Percentiles rank a stretch among this genome's conserved stretches.
Conservation (phyloP, 2,888 invertebrate species). For the Dorcus parallelipipedus region DNA sequence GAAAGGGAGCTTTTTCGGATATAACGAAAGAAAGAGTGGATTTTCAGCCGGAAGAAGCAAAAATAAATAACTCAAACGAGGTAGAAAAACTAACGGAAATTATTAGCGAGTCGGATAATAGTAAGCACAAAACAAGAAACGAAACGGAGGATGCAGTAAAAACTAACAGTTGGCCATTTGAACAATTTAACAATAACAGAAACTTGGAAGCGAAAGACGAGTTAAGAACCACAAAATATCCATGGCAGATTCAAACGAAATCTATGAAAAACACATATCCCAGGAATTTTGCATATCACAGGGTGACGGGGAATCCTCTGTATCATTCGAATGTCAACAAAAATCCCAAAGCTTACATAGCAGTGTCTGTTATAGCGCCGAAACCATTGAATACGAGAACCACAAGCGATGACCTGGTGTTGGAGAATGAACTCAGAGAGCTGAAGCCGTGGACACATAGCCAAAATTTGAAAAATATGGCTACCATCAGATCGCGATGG, state of each 20-base stretch:
- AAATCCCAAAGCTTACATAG: slow-evolving; percentile 47
- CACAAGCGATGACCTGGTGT: slow-evolving; percentile 32
- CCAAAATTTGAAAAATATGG: slow-evolving; percentile 42
- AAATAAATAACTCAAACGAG: neutral
- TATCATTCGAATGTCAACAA: slow-evolving; percentile 37
- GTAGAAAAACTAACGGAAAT: neutral
- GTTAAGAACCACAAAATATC: slow-evolving; percentile 23
- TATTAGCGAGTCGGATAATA: too few species aligned
- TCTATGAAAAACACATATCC: slow-evolving; percentile 35
- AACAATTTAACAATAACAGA: slow-evolving; percentile 13
- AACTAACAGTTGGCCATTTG: slow-evolving; percentile 21
- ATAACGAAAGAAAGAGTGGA: slow-evolving; percentile 6
- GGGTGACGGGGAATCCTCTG: slow-evolving; percentile 45
- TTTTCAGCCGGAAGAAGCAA: neutral
- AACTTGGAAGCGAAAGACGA: slow-evolving; percentile 13
- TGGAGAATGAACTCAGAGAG: slow-evolving; percentile 45
- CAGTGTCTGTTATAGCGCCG: slow-evolving; percentile 47
- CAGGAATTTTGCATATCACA: slow-evolving; percentile 47
- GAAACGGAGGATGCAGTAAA: slow-evolving; percentile 17
- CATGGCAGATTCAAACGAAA: slow-evolving; percentile 27
- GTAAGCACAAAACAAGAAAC: neutral
- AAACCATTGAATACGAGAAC: slow-evolving; percentile 33
- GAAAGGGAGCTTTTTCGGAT: neutral
- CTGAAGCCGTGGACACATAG: slow-evolving; percentile 47
- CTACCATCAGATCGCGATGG: slow-evolving; percentile 41